Conservation (phyloP, 2,797 vertebrate species). For the Leptodactylus fallax region DNA sequence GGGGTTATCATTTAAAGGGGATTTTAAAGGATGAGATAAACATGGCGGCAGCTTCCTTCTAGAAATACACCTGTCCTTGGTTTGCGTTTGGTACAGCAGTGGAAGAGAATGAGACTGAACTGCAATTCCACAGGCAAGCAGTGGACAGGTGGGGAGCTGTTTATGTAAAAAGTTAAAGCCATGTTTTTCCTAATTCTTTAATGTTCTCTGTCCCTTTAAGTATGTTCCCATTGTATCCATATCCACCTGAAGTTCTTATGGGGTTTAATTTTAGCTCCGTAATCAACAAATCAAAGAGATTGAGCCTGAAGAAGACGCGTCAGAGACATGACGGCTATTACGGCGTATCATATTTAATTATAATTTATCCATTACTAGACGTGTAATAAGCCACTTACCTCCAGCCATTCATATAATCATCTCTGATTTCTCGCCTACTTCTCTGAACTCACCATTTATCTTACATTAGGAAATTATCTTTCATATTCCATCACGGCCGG, state of each 20-base stretch:
- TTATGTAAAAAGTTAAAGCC: background rate
- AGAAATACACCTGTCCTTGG: too few species aligned
- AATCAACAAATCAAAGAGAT: slow-evolving; percentile 52
- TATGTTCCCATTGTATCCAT: background rate
- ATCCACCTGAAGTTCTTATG: background rate
- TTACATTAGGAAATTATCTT: slow-evolving; percentile 57
- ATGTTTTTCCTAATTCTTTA: background rate
- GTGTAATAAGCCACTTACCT: slow-evolving; percentile 53
- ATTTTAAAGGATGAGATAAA: too few species aligned
- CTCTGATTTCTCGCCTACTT: slow-evolving; percentile 54
- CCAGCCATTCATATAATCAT: slow-evolving; percentile 53
- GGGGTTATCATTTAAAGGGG: too few species aligned
- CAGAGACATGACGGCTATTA: slow-evolving; percentile 35
- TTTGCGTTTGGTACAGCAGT: too few species aligned
- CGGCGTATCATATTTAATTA: slow-evolving; percentile 47
- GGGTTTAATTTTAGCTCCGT: slow-evolving; percentile 36
- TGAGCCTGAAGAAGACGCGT: background rate
- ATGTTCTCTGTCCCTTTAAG: background rate
- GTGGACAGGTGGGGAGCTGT: too few species aligned
- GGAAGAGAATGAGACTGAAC: too few species aligned
- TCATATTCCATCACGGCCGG: slow-evolving; percentile 26
- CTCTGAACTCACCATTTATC: slow-evolving; percentile 42
- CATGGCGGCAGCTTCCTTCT: too few species aligned
- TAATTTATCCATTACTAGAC: slow-evolving; percentile 57
- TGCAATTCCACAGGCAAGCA: background rate